A percentile compares a stretch with the other conserved stretches of the same genome.
Evolutionary conservation across 1,140 invertebrate species (phyloP).

Genomic region (Scaptomyza montana): DNA sequence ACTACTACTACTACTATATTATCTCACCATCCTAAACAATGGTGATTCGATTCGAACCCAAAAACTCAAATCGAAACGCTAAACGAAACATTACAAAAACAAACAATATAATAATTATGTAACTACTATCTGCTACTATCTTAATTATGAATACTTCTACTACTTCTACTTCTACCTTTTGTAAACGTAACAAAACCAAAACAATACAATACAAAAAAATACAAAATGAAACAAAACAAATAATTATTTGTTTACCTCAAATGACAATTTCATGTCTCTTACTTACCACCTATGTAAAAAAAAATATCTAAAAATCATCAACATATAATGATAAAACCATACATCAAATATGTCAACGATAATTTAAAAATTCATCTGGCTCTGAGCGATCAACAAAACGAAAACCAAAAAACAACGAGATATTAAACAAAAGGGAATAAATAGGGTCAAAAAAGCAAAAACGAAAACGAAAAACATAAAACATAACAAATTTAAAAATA

Average conservation of each 20-base stretch:
- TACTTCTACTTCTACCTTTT: conserved; percentile 48
- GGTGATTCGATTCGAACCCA: conserved; percentile 37
- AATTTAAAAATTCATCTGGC: conserved; percentile 2
- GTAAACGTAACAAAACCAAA: conserved; percentile 38
- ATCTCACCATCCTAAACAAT: conserved; percentile 9
- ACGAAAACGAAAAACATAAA: background rate
- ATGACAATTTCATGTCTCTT: conserved; percentile 16
- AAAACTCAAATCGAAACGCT: conserved; percentile 29
- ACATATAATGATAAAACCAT: conserved; percentile 9
- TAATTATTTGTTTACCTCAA: conserved; percentile 29
- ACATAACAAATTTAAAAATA: too few species aligned
- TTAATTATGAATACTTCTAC: conserved; percentile 60
- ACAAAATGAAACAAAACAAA: background rate
- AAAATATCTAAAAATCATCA: conserved; percentile 3
- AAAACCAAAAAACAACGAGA: conserved; percentile 3
- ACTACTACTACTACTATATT: conserved; percentile 39
- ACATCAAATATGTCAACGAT: background rate
- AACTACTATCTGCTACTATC: conserved; percentile 73
- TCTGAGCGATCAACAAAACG: conserved; percentile 10
- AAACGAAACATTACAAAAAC: conserved; percentile 24
- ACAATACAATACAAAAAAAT: conserved; percentile 16
- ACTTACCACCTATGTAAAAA: conserved; percentile 34
- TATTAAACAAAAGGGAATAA: background rate
- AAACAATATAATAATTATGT: conserved; percentile 51
- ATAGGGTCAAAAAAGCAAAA: conserved; percentile 13